Evolutionary conservation across 1,140 invertebrate species (phyloP).

Genomic region (Phthorimaea operculella): DNA sequence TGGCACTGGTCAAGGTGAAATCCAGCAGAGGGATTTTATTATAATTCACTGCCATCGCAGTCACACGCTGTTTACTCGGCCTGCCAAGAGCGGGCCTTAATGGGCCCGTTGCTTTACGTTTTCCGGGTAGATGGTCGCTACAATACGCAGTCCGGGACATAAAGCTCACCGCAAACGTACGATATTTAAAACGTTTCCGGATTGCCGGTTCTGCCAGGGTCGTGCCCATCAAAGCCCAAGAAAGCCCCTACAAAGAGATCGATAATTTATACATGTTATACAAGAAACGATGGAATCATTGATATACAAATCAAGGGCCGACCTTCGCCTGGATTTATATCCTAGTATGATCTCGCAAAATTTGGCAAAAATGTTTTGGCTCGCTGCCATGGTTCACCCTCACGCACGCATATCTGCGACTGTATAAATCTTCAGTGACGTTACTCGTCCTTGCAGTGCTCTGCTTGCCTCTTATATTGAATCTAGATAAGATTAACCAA

Average conservation of each 20-base stretch:
- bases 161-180: background rate
- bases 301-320: conserved; percentile 16
- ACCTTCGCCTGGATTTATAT: conserved; percentile 33
- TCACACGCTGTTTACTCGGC: too few species aligned
- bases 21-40: too few species aligned
- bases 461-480: too few species aligned
- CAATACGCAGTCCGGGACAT: too few species aligned
- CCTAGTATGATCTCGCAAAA: conserved; percentile 22
- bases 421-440: conserved; percentile 28
- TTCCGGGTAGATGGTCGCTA: too few species aligned
- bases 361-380: conserved; percentile 41
- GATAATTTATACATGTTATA: background rate
- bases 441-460: conserved; percentile 3
- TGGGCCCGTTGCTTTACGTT: too few species aligned
- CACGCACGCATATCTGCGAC: conserved; percentile 26
- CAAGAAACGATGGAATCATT: conserved; percentile 2
- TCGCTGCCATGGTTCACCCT: conserved; percentile 13
- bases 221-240: too few species aligned
- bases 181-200: background rate
- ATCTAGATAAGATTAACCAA: too few species aligned
- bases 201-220: background rate
- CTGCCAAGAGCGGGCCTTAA: too few species aligned
- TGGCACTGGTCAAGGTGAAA: too few species aligned
- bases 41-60: too few species aligned
- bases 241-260: background rate